Evolutionary conservation across 2,797 vertebrate species (phyloP), one percentile per base, ranked within the genome.

Genomic region (Esox lucius): DNA sequence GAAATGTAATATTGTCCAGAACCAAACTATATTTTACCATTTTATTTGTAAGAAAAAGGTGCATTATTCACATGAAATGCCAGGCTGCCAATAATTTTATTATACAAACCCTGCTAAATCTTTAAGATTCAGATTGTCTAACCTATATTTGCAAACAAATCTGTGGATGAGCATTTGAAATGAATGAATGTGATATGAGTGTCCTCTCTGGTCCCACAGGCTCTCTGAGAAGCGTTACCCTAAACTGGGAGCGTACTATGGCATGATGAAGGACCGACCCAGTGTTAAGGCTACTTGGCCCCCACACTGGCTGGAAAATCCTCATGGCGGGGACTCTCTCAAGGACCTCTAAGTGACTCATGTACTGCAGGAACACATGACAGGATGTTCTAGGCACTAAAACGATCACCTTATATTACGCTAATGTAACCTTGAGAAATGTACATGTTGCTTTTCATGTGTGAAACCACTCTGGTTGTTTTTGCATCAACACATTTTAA

Each of bases 271-370:
- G 87, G 81, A 88, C 1, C 86, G 92, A 19, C 84, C 92, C 80
- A 94, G 93, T 81, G 80, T 94, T 74, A 88, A 91, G 67, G 35
- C 79, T 33, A 76, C 51, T 51, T 94, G 92, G 92, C 91, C 94
- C 26, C 75, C 84, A 0, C 76, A 76, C 76, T 94, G 93, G 93
- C 31, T 77, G 22, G 88, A 91, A 9, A 84, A 88, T 48, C 84
- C 84, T 15, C 80, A 80, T 42, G 72, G 61, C 17, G n/a, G 65
- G 13, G 76, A 83, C 1, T 0, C 5, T 0, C 83, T 94, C 1
- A 92, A 91, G 71, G 81, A 90, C 53, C 1, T 94, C 76, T 94
- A 72, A 93, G 65, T 26, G 1, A 0, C 59, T 46, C 24, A n/a
- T 49, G 5, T 2, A 13, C 28, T 19, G 35, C 24, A 12, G 4